phyloP scores from a whole-genome alignment of 2,113 vertebrate genomes.

The Pelvicachromis taeniatus region DNA sequence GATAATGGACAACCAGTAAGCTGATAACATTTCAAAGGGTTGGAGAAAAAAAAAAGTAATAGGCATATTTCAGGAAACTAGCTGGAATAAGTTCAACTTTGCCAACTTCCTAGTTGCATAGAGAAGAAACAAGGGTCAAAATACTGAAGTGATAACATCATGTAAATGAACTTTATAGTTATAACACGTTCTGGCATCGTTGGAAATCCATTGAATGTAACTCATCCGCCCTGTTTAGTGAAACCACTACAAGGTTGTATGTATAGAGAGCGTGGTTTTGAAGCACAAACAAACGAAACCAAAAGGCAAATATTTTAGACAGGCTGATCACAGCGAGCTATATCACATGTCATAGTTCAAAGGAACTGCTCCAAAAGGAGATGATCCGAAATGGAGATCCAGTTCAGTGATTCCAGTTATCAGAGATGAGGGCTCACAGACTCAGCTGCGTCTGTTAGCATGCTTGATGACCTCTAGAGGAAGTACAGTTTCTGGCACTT shows the following conservation, averaged over 20 bases:
- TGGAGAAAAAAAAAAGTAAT: rapidly evolving
- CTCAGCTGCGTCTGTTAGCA: neutral
- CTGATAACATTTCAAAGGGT: neutral
- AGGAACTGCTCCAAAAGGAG: neutral
- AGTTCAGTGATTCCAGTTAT: neutral
- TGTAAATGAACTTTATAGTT: neutral
- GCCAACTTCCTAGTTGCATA: neutral
- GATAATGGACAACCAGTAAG: neutral
- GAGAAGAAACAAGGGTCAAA: neutral
- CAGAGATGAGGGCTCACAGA: neutral
- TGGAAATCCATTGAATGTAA: neutral
- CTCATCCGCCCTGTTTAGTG: neutral
- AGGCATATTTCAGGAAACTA: neutral
- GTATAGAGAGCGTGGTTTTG: neutral
- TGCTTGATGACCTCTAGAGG: neutral
- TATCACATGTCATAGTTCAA: neutral
- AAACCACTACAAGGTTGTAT: neutral
- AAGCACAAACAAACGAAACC: neutral
- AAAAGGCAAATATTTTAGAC: neutral
- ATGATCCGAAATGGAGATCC: neutral
- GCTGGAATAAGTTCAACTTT: neutral
- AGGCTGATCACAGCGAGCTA: neutral
- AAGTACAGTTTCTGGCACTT: neutral
- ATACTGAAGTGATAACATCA: neutral
- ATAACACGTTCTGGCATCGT: neutral